Evolutionary conservation across 2,797 vertebrate species (phyloP), one percentile per base, ranked within the genome.

Genomic region (Amniataba percoides): DNA sequence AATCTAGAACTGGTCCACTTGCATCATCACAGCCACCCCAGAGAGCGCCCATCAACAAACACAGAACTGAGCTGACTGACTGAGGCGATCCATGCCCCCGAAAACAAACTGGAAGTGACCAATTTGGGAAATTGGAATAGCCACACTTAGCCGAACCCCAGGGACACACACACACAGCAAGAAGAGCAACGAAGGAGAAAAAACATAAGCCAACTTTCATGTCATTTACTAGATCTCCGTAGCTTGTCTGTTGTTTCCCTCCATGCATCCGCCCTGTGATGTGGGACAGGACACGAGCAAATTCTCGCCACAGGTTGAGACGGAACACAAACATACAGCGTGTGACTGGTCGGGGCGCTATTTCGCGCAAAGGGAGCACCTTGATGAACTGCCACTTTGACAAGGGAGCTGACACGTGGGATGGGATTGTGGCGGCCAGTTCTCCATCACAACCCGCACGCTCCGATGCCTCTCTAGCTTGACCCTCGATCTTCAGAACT

Each of bases 1-100:
- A 58, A 92, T 85, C 82, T 88, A 86, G 80, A 91, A 89, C 89
- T 86, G 85, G 78, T 88, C 87, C 90, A 91, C 92, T 85, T 4
- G 82, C 90, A 88, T 93, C 85, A 89, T 89, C 90, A 93, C 82
- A 82, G 84, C 88, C 90, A 89, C 89, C 87, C 78, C 85, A 87
- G 86, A 90, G 86, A 91, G 71, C 82, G 84, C 79, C 92, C 92
- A 94, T 91, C 78, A 42, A 80, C 83, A 84, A 90, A 91, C 86
- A 74, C 80, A 70, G 82, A 63, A 75, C 74, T 34, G 75, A 86
- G 69, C 5, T 39, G 77, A 87, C 73, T 62, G 87, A 86, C 88
- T 40, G 81, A 88, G 83, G 87, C 61, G 1, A 68, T 43, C 78
- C 82, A 77, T 40, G 69, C 65, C 81, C 78, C 82, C 39, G 18